These are phyloP conservation scores for Tokudaia muenninki DNA, from an alignment of 2,797 vertebrate species.

Conservation along the genomic window DNA sequence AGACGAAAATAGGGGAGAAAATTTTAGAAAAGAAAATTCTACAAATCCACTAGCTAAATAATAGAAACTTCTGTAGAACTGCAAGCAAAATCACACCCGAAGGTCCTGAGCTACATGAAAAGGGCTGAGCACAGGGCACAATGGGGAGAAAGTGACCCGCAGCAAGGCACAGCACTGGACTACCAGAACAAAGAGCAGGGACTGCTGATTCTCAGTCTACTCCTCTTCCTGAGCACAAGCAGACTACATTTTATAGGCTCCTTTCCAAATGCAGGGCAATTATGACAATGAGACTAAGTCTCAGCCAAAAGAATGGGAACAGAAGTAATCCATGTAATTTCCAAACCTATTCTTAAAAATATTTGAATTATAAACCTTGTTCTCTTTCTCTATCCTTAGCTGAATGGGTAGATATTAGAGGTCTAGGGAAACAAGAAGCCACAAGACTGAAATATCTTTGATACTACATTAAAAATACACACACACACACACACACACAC, in stretches of 20 bases:
- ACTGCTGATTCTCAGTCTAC: neutral
- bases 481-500: too few species aligned
- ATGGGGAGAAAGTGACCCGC: neutral
- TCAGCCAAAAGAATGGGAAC: neutral
- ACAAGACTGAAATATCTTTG: neutral
- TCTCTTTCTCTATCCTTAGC: neutral
- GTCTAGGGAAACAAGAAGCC: neutral
- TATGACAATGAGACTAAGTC: neutral
- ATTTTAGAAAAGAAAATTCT: neutral
- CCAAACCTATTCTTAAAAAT: neutral
- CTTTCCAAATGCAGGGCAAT: neutral
- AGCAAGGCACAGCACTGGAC: neutral
- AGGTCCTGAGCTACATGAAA: neutral
- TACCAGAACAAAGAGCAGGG: neutral
- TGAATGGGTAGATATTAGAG: neutral
- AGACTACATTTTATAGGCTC: neutral
- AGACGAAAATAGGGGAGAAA: neutral
- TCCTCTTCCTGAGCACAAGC: neutral
- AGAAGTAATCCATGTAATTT: neutral
- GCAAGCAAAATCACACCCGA: neutral
- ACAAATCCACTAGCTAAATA: conserved; percentile 7
- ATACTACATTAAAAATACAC: neutral
- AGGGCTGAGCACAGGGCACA: neutral
- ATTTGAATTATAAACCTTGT: neutral
- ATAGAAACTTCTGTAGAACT: neutral